Evolutionary conservation across 2,888 invertebrate species (phyloP).

Genomic region (Lasiommata megera): DNA sequence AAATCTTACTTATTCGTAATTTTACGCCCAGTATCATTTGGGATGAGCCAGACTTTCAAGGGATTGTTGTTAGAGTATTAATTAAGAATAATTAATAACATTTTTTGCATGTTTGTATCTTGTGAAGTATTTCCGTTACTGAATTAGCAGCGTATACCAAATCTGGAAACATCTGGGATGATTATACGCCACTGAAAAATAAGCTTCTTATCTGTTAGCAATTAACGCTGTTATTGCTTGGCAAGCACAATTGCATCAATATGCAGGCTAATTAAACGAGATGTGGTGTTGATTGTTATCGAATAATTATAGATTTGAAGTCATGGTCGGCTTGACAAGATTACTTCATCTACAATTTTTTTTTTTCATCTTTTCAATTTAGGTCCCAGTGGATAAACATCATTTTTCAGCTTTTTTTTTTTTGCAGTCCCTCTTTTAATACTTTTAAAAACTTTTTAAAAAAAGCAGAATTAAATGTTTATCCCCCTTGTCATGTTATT

Average conservation of each 20-base stretch:
- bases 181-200: neutral
- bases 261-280: neutral
- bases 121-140: neutral
- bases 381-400: no score
- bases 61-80: no score
- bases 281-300: neutral
- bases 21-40: no score
- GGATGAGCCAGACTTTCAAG: no score
- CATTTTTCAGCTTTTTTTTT: no score
- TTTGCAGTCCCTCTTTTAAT: no score
- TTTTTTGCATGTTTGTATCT: neutral
- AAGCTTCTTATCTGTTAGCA: neutral
- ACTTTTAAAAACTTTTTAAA: no score
- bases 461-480: no score
- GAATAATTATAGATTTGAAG: slow-evolving; percentile 2
- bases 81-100: neutral
- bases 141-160: neutral
- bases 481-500: no score
- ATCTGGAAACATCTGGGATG: neutral
- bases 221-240: neutral
- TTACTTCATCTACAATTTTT: neutral
- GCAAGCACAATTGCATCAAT: no score
- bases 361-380: no score
- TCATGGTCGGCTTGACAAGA: neutral
- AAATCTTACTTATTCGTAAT: no score